Evolutionary conservation across 2,888 invertebrate genomes (phyloP), one percentile per base, ranked within the genome.

Genomic region (Lasioglossum leucozonium): DNA sequence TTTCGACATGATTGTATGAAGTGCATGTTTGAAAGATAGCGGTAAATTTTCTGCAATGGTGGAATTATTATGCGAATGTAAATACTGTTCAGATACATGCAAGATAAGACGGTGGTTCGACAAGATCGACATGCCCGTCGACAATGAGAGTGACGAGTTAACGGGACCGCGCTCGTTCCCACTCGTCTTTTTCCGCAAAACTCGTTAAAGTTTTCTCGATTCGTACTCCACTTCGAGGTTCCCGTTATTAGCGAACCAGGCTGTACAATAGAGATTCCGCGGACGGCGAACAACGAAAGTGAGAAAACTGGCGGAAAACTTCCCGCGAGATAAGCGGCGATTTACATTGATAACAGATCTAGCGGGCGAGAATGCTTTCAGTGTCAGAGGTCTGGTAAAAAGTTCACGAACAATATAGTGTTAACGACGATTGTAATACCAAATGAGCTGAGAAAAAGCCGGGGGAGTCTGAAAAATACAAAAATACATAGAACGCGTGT

Each of bases 131-230:
- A 34, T 37, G 40, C 81, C n/a, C 30, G 67, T 82, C 40, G 79
- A 84, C 79, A 82, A 81, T 80, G 81, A 83, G 81, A 89, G 81
- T 75, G 82, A 85, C 65, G 75, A 72, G 78, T 84, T 89, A 86
- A 26, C 79, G 85, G 81, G 26, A 40, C 62, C n/a, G 73, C 34
- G 51, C 65, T 30, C 65, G 47, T 75, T 72, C 69, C 13, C 69
- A 55, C 58, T 69, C 65, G 30, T 42, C 55, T 11, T 37, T 77
- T 77, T 79, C 62, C 65, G n/a, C 26, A 73, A 55, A 79, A 73
- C 78, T 83, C 37, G 75, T 79, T 84, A 58, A 47, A 74, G 65
- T 72, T 81, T 69, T 77, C 79, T 55, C 75, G 78, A 72, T 75
- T 44, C 75, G 22, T 34, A 76, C 65, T 72, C 78, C 75, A 67